These are phyloP conservation scores for Callaeas wilsoni DNA, from an alignment of 2,113 vertebrate genomes.

Conservation along the genomic window DNA sequence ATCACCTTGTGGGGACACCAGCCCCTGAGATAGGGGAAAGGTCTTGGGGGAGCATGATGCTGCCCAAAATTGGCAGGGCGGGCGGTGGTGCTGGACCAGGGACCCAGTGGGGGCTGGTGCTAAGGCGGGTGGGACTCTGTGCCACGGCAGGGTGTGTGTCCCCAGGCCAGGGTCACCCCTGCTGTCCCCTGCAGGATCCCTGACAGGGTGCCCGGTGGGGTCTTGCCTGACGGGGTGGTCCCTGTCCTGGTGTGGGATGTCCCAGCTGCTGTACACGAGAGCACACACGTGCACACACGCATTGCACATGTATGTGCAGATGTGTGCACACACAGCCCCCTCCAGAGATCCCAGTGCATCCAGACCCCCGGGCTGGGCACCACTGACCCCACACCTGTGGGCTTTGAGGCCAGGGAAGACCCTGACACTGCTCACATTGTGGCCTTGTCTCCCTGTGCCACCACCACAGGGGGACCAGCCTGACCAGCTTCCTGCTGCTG, in stretches of 20 bases:
- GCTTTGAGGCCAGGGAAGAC: background rate
- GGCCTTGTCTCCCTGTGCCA: background rate
- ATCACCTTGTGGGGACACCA: rapidly evolving
- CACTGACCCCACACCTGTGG: rapidly evolving
- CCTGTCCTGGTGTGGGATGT: background rate
- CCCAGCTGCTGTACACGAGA: background rate
- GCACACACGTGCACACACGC: background rate
- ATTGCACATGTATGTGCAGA: rapidly evolving
- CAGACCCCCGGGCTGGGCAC: rapidly evolving
- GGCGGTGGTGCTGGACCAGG: too few species aligned
- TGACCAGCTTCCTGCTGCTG: background rate
- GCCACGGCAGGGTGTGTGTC: rapidly evolving
- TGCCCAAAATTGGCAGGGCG: background rate
- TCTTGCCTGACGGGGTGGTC: background rate
- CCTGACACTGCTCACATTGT: background rate
- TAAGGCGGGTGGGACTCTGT: background rate
- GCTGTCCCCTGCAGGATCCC: background rate
- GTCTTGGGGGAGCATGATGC: too few species aligned
- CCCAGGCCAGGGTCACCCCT: background rate
- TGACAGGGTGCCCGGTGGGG: rapidly evolving
- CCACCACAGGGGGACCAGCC: rapidly evolving
- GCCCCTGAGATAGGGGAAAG: background rate
- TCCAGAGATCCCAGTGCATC: background rate
- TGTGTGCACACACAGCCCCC: rapidly evolving
- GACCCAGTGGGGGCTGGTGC: background rate